Evolutionary conservation across 2,797 vertebrate genomes (phyloP), one percentile per base, ranked within the genome.

Genomic region (Rallus crepitans): DNA sequence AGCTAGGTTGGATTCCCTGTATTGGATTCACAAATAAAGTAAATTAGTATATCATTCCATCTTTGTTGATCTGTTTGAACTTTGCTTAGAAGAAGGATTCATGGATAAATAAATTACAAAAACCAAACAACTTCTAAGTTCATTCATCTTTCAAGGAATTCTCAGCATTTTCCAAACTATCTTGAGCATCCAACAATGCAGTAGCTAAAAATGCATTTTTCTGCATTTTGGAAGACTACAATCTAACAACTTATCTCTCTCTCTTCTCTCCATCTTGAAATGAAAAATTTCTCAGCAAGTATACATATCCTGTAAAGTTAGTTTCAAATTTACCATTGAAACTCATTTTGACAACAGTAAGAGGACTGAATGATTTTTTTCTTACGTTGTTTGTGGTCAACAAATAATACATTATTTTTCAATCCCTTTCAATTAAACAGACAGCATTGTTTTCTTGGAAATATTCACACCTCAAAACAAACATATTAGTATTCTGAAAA

Each of bases 1-100:
- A 70, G 30, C 14, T 40, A 53, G 0, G 0, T 0, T 53, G n/a
- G 17, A 77, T n/a, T 70, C 15, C 18, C 11, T 61, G 5, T 24
- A 70, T 39, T 35, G 56, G 37, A 72, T n/a, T 86, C 28, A 53
- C 30, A 77, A 88, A 68, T 64, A 28, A 82, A 84, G 33, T 40
- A 12, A 83, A 65, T 73, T 65, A 68, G 61, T 14, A 1, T 35
- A 65, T 10, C 28, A 45, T n/a, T 65, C n/a, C 31, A 50, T 25
- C 28, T 80, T 69, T 57, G 13, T 17, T 79, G 40, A 79, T 61
- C 42, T 68, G n/a, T 42, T 82, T 83, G 50, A 94, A 83, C 30
- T 66, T 48, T 40, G 20, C 48, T 53, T 65, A 57, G 21, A 59
- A 81, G 40, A 3, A 11, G 23, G 33, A 7, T 27, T 30, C 21